Conservation (phyloP, 2,888 invertebrate genomes). For the Pyrgus malvae region DNA sequence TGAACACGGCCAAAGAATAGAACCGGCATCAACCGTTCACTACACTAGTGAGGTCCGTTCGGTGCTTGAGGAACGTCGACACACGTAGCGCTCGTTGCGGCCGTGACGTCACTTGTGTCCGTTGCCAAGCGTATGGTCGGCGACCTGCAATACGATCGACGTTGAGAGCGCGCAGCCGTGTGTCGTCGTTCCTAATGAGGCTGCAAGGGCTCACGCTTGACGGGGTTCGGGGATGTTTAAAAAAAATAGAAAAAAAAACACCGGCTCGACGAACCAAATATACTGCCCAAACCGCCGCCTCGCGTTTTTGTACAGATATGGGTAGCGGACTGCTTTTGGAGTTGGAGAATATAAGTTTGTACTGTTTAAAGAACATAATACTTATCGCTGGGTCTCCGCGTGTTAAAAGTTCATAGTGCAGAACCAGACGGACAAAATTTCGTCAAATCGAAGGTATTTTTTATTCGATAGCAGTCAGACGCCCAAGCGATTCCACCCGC, state of each 20-base stretch:
- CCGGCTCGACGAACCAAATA: conserved; percentile 8
- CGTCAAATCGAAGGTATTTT: not conserved
- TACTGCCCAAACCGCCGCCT: conserved; percentile 46
- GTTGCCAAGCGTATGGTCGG: conserved; percentile 64
- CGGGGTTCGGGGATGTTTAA: conserved; percentile 27
- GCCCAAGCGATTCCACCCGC: conserved; percentile 56
- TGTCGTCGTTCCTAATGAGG: conserved; percentile 79
- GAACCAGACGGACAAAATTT: too few relatives aligned
- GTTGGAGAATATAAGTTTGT: too few relatives aligned
- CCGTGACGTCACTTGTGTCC: conserved; percentile 69
- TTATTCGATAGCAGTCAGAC: conserved; percentile 37
- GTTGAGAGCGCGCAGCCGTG: conserved; percentile 72
- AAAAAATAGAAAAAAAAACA: not conserved
- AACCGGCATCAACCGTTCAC: conserved; percentile 42
- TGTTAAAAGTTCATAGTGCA: too few relatives aligned
- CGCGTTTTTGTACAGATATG: conserved; percentile 40
- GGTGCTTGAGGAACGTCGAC: conserved; percentile 76
- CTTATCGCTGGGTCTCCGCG: too few relatives aligned
- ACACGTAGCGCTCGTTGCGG: conserved; percentile 64
- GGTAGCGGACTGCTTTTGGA: conserved; percentile 10
- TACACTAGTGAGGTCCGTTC: conserved; percentile 79
- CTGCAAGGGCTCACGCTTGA: conserved; percentile 36
- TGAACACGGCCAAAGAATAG: too few relatives aligned
- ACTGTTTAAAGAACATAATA: too few relatives aligned
- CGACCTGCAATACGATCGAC: conserved; percentile 73